phyloP scores from a whole-genome alignment of 2,113 vertebrate genomes.

The Eudyptes chrysolophus region DNA sequence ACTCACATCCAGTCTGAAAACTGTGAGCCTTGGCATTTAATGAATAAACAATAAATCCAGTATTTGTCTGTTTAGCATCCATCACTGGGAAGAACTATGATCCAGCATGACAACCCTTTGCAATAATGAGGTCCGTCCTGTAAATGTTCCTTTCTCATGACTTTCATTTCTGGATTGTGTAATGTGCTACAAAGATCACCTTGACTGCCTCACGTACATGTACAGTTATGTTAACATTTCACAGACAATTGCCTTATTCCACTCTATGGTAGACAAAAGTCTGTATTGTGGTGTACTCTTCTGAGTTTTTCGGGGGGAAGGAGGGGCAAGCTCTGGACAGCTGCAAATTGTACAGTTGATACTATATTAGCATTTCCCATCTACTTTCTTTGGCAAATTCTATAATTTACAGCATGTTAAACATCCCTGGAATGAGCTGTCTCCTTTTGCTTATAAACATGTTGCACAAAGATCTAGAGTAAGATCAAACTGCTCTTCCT shows the following conservation, averaged over 20 bases:
- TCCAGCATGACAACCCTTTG: neutral
- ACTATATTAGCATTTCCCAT: neutral
- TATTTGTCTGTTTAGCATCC: neutral
- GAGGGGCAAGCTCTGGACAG: neutral
- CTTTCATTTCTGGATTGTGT: neutral
- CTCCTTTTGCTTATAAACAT: neutral
- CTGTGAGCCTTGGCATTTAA: neutral
- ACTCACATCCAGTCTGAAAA: neutral
- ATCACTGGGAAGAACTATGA: neutral
- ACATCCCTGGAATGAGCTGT: neutral
- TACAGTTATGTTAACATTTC: neutral
- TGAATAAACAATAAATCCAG: neutral
- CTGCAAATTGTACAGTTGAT: neutral
- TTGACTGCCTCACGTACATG: neutral
- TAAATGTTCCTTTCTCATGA: neutral
- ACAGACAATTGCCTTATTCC: neutral
- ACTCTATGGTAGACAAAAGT: neutral
- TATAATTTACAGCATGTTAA: neutral
- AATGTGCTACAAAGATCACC: neutral
- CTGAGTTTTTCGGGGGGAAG: accelerated
- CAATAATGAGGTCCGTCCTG: neutral
- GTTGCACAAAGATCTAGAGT: neutral
- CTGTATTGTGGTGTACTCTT: neutral
- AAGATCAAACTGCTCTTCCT: neutral
- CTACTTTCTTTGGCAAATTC: neutral